Evolutionary conservation across 2,888 invertebrate species (phyloP).

Genomic region (Cecidostiba fungosa): DNA sequence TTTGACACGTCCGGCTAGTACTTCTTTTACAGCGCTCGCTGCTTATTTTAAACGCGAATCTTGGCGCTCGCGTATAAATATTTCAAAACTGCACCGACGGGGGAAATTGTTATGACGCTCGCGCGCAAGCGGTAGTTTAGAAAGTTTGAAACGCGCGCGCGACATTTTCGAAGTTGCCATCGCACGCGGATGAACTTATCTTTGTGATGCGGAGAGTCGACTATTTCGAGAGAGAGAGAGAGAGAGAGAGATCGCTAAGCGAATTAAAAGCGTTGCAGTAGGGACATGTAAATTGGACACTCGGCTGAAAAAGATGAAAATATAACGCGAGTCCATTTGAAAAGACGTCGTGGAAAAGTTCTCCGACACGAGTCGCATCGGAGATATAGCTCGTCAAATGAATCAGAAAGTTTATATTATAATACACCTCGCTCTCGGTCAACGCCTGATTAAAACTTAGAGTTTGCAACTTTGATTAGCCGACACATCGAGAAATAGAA

Average conservation of each 20-base stretch:
- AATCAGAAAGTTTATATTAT: too few species aligned
- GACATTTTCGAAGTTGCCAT: constrained; percentile 6
- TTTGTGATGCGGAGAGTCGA: neutral
- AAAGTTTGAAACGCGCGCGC: constrained; percentile 16
- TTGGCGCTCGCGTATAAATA: neutral
- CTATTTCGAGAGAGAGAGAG: too few species aligned
- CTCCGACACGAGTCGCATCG: too few species aligned
- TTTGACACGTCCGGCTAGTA: too few species aligned
- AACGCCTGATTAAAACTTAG: neutral
- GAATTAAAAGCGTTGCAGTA: constrained; percentile 48
- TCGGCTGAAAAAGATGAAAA: too few species aligned
- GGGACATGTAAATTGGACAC: constrained; percentile 10
- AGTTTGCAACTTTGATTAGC: neutral
- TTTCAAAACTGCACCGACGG: neutral
- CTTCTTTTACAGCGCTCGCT: too few species aligned
- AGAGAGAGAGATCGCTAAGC: constrained; percentile 29
- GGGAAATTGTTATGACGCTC: constrained; percentile 8
- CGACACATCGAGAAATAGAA: neutral
- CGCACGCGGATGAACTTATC: neutral
- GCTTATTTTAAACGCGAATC: too few species aligned
- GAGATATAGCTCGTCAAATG: too few species aligned
- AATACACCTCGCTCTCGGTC: neutral
- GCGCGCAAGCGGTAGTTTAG: neutral
- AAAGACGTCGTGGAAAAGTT: too few species aligned
- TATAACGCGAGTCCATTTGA: too few species aligned